phyloP scores from a whole-genome alignment of 2,797 vertebrate genomes.

The Australoheros facetus region DNA sequence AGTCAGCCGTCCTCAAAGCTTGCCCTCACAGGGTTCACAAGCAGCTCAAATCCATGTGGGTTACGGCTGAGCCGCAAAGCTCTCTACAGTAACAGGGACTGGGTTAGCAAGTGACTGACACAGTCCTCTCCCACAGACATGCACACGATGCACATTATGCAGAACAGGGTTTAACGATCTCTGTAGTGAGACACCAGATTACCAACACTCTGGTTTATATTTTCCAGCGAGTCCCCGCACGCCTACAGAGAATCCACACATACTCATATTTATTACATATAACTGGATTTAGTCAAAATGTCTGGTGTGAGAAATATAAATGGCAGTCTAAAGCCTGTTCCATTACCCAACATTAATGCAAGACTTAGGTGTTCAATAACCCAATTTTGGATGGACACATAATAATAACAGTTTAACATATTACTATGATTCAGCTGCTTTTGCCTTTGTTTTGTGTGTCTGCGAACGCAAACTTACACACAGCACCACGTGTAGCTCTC shows the following conservation, averaged over 20 bases:
- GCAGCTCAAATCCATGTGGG: slow-evolving; percentile 34
- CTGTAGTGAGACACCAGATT: background rate
- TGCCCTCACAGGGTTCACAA: slow-evolving; percentile 37
- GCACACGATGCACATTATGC: background rate
- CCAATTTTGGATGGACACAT: too few species aligned
- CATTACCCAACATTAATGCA: too few species aligned
- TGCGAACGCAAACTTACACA: too few species aligned
- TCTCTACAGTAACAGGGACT: slow-evolving; percentile 22
- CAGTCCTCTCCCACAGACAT: background rate
- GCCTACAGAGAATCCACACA: background rate
- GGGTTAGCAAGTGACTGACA: background rate
- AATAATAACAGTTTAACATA: too few species aligned
- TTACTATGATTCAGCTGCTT: background rate
- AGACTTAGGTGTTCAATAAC: too few species aligned
- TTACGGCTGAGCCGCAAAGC: slow-evolving; percentile 23
- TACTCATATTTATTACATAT: too few species aligned
- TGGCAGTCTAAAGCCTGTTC: too few species aligned
- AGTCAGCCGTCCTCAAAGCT: slow-evolving; percentile 21
- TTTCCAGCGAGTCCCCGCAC: background rate
- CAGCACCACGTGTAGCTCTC: too few species aligned
- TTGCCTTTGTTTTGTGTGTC: background rate
- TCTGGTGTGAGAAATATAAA: too few species aligned
- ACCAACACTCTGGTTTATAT: background rate
- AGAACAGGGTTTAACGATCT: background rate
- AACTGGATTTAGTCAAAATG: too few species aligned